Percentiles rank a stretch among this genome's conserved stretches.
phyloP scores from a whole-genome alignment of 64 coral and sea anemone species.

The Anthopleura sola region DNA sequence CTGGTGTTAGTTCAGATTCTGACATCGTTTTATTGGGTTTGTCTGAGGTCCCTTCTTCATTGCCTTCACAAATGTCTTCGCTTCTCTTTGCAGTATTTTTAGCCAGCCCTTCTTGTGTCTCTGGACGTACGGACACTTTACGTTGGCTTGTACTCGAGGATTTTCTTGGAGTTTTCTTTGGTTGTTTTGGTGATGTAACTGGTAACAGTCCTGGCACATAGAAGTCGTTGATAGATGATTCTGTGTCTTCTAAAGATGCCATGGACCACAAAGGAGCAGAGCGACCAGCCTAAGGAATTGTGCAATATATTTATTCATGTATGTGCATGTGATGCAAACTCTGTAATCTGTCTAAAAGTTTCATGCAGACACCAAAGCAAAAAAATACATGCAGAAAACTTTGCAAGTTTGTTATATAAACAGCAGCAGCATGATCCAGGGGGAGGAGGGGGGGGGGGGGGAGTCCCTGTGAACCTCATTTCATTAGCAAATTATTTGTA shows the following conservation, averaged over 20 bases:
- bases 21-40: background rate
- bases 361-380: too few relatives aligned
- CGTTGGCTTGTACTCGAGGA: background rate
- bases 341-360: too few relatives aligned
- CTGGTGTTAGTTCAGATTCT: constrained; percentile 35
- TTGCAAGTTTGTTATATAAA: too few relatives aligned
- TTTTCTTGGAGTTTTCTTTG: constrained; percentile 19
- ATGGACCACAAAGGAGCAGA: constrained; percentile 63
- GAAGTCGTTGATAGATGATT: constrained; percentile 11
- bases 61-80: background rate
- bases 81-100: background rate
- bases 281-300: constrained; percentile 2
- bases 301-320: background rate
- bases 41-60: background rate
- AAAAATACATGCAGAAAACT: too few relatives aligned
- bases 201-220: constrained; percentile 81
- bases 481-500: too few relatives aligned
- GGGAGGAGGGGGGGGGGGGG: too few relatives aligned
- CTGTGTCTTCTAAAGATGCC: constrained; percentile 32
- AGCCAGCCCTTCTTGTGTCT: background rate
- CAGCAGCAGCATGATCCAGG: too few relatives aligned
- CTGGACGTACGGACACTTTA: background rate
- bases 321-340: too few relatives aligned
- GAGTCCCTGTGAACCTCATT: too few relatives aligned
- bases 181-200: background rate